Evolutionary conservation across 2,113 vertebrate species (phyloP).

Genomic region (Larimichthys polyactis): DNA sequence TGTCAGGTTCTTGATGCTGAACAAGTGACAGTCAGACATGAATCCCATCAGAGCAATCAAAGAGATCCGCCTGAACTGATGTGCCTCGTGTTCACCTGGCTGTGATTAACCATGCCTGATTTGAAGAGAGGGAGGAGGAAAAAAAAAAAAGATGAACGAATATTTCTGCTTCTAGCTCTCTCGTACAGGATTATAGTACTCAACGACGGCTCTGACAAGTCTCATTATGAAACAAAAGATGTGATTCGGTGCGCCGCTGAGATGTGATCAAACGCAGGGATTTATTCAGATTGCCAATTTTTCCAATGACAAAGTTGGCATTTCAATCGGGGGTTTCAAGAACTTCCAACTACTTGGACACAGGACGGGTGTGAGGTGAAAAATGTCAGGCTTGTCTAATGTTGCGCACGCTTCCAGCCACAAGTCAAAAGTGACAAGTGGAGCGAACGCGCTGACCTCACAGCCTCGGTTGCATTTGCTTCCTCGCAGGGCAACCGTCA

Average conservation of each 20-base stretch:
- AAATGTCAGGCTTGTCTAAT: slow-evolving; percentile 49
- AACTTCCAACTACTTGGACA: not conserved
- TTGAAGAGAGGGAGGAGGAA: not conserved
- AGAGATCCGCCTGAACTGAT: slow-evolving; percentile 36
- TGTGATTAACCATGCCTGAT: slow-evolving; percentile 41
- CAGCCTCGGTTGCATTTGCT: not conserved
- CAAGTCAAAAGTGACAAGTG: not conserved
- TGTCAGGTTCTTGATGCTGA: slow-evolving; percentile 35
- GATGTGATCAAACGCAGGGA: slow-evolving; percentile 44
- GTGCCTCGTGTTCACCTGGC: slow-evolving; percentile 22
- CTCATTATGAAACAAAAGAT: slow-evolving; percentile 61
- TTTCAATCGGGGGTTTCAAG: slow-evolving; percentile 20
- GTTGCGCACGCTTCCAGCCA: slow-evolving; percentile 12
- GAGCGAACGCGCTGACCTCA: slow-evolving; percentile 36
- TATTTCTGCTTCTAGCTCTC: slow-evolving; percentile 37
- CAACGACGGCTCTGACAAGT: slow-evolving; percentile 49
- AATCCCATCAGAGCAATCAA: slow-evolving; percentile 50
- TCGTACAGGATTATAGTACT: slow-evolving; percentile 40
- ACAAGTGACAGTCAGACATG: slow-evolving; percentile 29
- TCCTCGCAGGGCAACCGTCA: slow-evolving; percentile 18
- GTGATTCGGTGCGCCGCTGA: slow-evolving; percentile 50
- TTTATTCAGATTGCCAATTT: slow-evolving; percentile 53
- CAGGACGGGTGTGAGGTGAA: not conserved
- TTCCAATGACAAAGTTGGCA: slow-evolving; percentile 16
- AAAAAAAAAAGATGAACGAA: slow-evolving; percentile 14